phyloP scores from a whole-genome alignment of 2,113 vertebrate species.

The Equus przewalskii region DNA sequence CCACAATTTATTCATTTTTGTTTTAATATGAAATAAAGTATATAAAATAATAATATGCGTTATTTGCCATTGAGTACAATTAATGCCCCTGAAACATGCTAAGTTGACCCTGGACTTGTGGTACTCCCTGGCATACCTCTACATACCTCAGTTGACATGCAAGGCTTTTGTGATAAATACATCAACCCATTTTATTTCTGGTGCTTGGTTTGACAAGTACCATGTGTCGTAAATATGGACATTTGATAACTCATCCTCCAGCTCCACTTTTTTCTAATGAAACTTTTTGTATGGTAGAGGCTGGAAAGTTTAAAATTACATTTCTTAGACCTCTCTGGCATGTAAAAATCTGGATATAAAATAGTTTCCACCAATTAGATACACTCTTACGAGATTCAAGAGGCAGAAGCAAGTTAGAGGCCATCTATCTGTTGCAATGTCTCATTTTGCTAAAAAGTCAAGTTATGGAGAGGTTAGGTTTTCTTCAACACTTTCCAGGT shows the following conservation, averaged over 20 bases:
- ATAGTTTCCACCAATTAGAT: background rate
- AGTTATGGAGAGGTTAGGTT: background rate
- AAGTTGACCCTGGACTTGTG: background rate
- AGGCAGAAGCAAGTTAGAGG: background rate
- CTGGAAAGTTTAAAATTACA: background rate
- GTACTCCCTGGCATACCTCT: background rate
- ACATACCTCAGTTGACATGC: background rate
- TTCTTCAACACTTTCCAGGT: background rate
- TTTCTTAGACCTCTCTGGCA: background rate
- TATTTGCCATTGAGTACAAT: background rate
- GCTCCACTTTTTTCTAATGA: background rate
- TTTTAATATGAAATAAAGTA: conserved; percentile 6
- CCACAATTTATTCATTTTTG: background rate
- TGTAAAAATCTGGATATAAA: background rate
- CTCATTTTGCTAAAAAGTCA: background rate
- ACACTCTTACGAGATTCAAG: background rate
- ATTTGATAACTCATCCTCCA: background rate
- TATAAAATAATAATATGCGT: background rate
- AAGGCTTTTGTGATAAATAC: background rate
- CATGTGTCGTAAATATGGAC: background rate
- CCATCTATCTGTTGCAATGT: background rate
- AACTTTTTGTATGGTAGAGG: background rate
- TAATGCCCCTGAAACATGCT: background rate
- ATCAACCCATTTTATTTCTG: conserved; percentile 6
- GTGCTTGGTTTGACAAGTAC: background rate